A percentile compares a stretch with the other conserved stretches of the same genome.
Conservation (phyloP, 2,888 invertebrate genomes). For the Cryptocheilus praepositus region DNA sequence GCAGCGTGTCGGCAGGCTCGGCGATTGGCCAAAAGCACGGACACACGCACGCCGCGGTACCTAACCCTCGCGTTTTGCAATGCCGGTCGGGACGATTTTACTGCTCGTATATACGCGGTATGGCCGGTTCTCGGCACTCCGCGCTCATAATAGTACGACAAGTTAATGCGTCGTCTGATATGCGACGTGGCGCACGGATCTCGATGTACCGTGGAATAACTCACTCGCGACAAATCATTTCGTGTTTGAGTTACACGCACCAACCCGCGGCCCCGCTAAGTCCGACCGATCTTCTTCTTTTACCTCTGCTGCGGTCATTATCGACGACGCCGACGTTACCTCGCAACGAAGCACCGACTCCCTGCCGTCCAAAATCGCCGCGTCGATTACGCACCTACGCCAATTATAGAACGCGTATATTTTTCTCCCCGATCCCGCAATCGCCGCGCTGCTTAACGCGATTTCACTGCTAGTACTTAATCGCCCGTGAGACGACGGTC, state of each 20-base stretch:
- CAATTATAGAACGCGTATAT: too few relatives aligned
- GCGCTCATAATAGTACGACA: conserved; percentile 49
- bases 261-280: background rate
- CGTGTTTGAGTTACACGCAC: conserved; percentile 40
- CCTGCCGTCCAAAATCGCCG: too few relatives aligned
- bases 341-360: too few relatives aligned
- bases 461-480: too few relatives aligned
- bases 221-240: conserved; percentile 49
- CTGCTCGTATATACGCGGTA: conserved; percentile 42
- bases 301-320: background rate
- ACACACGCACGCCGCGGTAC: conserved; percentile 7
- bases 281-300: background rate
- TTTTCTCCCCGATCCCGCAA: too few relatives aligned
- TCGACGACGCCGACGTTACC: background rate
- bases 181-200: conserved; percentile 45
- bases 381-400: too few relatives aligned
- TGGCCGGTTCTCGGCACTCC: conserved; percentile 31
- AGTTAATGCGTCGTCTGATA: conserved; percentile 49
- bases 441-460: too few relatives aligned
- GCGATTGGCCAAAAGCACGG: conserved; percentile 45
- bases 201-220: conserved; percentile 49
- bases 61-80: conserved; percentile 39
- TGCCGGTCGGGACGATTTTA: conserved; percentile 42
- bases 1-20: conserved; percentile 30
- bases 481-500: too few relatives aligned